These are phyloP conservation scores for Asteroscopus sphinx DNA, from an alignment of 2,888 invertebrate genomes.

Conservation along the genomic window DNA sequence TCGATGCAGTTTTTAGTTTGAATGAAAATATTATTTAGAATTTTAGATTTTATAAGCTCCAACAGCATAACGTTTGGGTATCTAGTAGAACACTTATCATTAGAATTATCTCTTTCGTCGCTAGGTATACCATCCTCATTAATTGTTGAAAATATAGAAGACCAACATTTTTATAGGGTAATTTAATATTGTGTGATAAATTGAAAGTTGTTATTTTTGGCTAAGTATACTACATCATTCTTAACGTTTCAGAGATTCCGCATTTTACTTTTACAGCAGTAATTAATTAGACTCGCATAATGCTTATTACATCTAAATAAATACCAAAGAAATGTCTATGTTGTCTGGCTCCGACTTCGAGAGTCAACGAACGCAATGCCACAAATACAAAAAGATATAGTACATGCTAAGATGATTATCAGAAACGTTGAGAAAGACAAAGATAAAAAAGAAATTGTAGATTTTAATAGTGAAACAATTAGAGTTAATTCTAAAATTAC, in stretches of 20 bases:
- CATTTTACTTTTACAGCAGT: constrained; percentile 14
- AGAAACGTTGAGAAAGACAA: constrained; percentile 14
- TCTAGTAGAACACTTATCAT: no score
- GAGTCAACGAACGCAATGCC: background rate
- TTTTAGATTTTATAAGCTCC: background rate
- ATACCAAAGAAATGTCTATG: background rate
- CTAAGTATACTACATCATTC: no score
- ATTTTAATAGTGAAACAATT: constrained; percentile 49
- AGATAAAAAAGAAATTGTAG: constrained; percentile 20
- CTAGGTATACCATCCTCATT: no score
- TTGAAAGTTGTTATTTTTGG: constrained; percentile 9
- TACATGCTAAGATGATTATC: background rate
- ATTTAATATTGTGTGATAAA: background rate
- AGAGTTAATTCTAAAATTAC: constrained; percentile 47
- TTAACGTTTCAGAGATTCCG: constrained; percentile 1
- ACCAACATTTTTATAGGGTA: no score
- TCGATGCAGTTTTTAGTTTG: background rate
- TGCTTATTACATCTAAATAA: background rate
- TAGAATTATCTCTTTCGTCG: no score
- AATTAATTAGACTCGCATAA: constrained; percentile 14
- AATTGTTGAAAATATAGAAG: no score
- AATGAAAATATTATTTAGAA: background rate
- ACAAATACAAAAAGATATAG: background rate
- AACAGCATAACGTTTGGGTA: no score
- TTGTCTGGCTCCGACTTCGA: background rate